A percentile compares a stretch with the other conserved stretches of the same genome.
Evolutionary conservation across 2,888 invertebrate genomes (phyloP).

Genomic region (Epinotia bilunana): DNA sequence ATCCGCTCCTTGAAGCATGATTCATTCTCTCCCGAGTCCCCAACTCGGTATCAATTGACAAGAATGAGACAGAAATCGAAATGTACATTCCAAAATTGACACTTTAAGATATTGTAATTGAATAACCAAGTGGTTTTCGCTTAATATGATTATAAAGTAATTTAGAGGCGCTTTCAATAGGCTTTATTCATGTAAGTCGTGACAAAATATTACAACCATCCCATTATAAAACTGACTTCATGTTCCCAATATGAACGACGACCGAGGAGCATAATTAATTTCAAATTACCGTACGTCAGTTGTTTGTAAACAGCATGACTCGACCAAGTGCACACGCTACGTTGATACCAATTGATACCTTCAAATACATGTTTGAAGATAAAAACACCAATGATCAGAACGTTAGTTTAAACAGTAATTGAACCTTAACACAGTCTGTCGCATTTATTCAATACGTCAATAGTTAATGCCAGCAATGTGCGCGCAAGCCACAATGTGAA

Average conservation of each 20-base stretch:
- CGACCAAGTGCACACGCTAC: constrained; percentile 14
- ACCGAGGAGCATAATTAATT: constrained; percentile 23
- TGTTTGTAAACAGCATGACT: constrained; percentile 33
- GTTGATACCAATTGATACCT: constrained; percentile 8
- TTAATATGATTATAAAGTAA: background rate
- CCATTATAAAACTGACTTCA: background rate
- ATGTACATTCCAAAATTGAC: constrained; percentile 55
- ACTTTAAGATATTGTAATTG: constrained; percentile 12
- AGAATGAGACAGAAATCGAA: constrained; percentile 67
- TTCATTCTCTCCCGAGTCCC: constrained; percentile 71
- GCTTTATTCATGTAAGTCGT: background rate
- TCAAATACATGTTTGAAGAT: constrained; percentile 3
- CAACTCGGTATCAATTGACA: constrained; percentile 71
- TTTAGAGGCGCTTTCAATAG: background rate
- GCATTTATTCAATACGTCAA: constrained; percentile 62
- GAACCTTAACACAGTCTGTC: constrained; percentile 25
- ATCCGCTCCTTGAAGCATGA: constrained; percentile 82
- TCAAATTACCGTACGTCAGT: constrained; percentile 24
- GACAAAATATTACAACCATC: background rate
- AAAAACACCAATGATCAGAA: constrained; percentile 11
- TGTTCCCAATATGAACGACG: background rate
- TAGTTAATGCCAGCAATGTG: constrained; percentile 74
- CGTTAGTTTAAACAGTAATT: constrained; percentile 32
- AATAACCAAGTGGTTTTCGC: constrained; percentile 9
- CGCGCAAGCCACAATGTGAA: constrained; percentile 83